Base-by-base conservation (phyloP, 2,888 invertebrate species). In the Trachelus stipa region DNA sequence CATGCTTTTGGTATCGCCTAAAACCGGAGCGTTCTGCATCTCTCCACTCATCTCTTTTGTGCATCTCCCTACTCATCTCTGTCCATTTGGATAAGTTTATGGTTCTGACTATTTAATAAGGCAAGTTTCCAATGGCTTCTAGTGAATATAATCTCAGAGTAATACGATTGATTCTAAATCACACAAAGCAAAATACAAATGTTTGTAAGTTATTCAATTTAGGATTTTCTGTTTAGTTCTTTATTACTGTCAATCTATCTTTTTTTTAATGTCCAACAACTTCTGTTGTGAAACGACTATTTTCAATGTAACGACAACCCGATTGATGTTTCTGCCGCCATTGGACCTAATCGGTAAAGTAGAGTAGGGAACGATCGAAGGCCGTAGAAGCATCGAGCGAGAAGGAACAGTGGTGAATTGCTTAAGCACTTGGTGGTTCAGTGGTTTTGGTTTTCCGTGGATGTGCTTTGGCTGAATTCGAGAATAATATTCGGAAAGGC, bases 341-440 rank as follows among this genome's bases (percentile, higher is more conserved):
- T 40, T 23, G 6, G 40, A 23, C 40, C 23, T 23, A 33, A 82
- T 81, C 82, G 85, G 83, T 85, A 85, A 85, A 82, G 82, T 81
- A 85, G 85, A 74, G 69, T 73, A 76, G 77, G 73, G 73, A 78
- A 79, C 81, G 78, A 82, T 80, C 79, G 78, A 79, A 79, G 79
- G 81, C 79, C 77, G 80, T 79, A 79, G 83, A 81, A 81, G 78
- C 77, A 77, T 78, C 77, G 83, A 82, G 80, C 79, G 79, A 79
- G 79, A 80, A 83, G 81, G 83, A 84, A 82, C 83, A 81, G 84
- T 86, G 83, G 84, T 81, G 80, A 85, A 86, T 83, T 85, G 83
- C 80, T 83, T 80, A 82, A 75, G 78, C 82, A 79, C 81, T 78
- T 56, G 78, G 76, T 78, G 56, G 78, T 78, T 73, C 75, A 73